Base-by-base conservation (phyloP, 2,113 vertebrate species). In the Arvicanthis niloticus region DNA sequence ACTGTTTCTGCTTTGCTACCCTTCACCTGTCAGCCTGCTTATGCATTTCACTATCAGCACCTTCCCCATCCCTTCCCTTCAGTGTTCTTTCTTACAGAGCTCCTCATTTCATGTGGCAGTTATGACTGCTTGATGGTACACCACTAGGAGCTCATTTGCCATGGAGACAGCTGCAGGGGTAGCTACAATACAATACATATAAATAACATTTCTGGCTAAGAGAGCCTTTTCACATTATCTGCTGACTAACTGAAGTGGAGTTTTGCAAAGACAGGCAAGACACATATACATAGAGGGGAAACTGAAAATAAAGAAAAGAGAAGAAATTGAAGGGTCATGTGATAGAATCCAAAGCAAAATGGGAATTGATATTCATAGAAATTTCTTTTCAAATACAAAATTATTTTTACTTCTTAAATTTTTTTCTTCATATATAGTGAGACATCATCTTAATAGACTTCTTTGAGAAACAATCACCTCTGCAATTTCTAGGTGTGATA, bases 401-500 rank as follows among this genome's bases (percentile, higher is more conserved):
- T 60, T 58, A 58, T 34, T 87, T 6, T 19, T 3, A 89, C 5
- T 40, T 37, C 5, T 11, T 72, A 73, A n/a, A 86, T 24, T 2
- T 89, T 89, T 89, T 77, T 65, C 58, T 40, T 22, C 34, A 85
- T 53, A n/a, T 31, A 3, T 56, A 13, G 26, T 53, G 7, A 26
- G 16, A 80, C 1, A 51, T 67, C 5, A 2, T 60, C 45, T 76
- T 31, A 84, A 75, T 3, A 87, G 3, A 53, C 7, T 29, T 76
- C 11, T 45, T 40, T 22, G 29, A 80, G 22, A 56, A 48, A 48
- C n/a, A 31, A 29, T 48, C 42, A 60, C 51, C 3, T 75, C 37
- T 76, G 22, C 77, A 45, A 93, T 88, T 94, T 96, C 51, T 53
- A 93, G 16, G 84, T 73, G 60, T 86, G 67, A 53, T 95, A 73